A percentile compares a stretch with the other conserved stretches of the same genome.
These are phyloP conservation scores for Sminthopsis crassicaudata DNA, from an alignment of 2,113 vertebrate genomes.

Conservation along the genomic window DNA sequence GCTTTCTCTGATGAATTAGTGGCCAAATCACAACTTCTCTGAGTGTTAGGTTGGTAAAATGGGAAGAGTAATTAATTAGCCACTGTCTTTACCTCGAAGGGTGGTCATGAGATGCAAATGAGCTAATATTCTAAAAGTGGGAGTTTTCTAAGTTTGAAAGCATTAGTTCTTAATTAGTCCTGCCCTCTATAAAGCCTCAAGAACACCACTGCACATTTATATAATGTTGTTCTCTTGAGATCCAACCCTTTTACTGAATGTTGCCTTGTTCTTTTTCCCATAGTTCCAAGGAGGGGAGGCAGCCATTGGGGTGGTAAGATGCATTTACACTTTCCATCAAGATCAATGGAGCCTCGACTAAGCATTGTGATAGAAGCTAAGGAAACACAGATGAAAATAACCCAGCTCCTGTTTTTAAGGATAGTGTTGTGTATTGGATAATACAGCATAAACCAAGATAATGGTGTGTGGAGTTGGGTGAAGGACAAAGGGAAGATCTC, in stretches of 20 bases:
- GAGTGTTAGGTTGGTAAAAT: background rate
- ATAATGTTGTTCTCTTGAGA: conserved; percentile 63
- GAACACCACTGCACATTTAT: conserved; percentile 64
- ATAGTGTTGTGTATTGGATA: background rate
- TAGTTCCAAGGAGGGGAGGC: background rate
- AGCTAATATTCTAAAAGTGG: background rate
- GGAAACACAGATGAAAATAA: background rate
- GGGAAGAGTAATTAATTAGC: background rate
- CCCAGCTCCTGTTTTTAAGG: background rate
- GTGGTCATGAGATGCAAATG: background rate
- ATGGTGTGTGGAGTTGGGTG: background rate
- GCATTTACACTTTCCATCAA: background rate
- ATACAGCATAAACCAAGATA: background rate
- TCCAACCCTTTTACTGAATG: conserved; percentile 36
- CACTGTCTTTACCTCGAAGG: background rate
- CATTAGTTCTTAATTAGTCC: background rate
- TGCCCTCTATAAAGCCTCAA: background rate
- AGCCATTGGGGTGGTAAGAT: background rate
- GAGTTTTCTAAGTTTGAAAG: background rate
- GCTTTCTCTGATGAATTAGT: background rate
- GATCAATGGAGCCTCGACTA: background rate
- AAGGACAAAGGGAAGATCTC: background rate
- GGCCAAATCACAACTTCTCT: background rate
- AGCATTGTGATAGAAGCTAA: background rate
- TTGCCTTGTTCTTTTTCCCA: background rate